phyloP scores from a whole-genome alignment of 2,888 invertebrate species.

The Metacarcinus magister region DNA sequence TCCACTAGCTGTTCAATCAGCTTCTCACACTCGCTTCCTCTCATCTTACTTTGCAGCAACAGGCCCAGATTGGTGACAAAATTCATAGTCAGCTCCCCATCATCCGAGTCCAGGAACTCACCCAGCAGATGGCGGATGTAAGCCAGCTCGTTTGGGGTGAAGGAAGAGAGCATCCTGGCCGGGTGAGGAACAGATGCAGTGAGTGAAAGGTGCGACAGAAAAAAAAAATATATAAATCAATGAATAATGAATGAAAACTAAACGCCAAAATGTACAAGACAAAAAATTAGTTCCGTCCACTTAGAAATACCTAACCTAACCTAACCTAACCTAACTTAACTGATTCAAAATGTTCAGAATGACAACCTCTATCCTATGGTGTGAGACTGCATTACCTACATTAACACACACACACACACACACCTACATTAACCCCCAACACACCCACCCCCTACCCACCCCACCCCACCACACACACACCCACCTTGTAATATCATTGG shows the following conservation, averaged over 20 bases:
- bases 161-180: slow-evolving; percentile 37
- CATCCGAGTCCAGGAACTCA: slow-evolving; percentile 44
- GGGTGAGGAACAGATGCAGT: slow-evolving; percentile 19
- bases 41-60: neutral
- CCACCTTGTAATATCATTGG: slow-evolving; percentile 47
- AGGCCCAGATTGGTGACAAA: slow-evolving; percentile 59
- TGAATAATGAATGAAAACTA: neutral
- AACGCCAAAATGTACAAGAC: neutral
- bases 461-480: neutral
- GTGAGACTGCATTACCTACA: too few species aligned
- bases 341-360: too few species aligned
- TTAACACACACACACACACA: too few species aligned
- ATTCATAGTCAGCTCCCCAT: neutral
- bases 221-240: too few species aligned
- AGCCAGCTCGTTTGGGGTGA: neutral
- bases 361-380: too few species aligned
- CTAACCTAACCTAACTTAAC: neutral
- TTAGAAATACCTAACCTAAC: neutral
- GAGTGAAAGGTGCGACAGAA: neutral
- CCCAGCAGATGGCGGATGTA: slow-evolving; percentile 52
- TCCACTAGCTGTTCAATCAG: slow-evolving; percentile 35
- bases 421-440: too few species aligned
- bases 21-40: slow-evolving; percentile 28
- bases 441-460: neutral
- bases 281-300: neutral